Conservation (phyloP, 2,797 vertebrate species). For the Lepilemur septentrionalis region DNA sequence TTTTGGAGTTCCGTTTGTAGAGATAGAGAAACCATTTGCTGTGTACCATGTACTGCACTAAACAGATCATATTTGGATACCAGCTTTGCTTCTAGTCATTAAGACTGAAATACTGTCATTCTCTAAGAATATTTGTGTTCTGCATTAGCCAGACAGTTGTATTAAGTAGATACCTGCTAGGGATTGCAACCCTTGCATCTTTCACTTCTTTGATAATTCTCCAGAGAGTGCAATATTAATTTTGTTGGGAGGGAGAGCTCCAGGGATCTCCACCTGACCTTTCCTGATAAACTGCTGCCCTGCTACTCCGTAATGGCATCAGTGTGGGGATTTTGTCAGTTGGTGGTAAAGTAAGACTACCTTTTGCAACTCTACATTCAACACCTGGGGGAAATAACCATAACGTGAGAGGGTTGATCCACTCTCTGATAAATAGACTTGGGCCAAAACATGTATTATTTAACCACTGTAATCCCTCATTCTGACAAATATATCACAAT, state of each 20-base stretch:
- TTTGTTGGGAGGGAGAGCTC: not conserved
- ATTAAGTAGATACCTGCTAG: not conserved
- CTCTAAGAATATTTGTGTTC: not conserved
- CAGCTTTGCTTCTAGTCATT: not conserved
- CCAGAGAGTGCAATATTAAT: not conserved
- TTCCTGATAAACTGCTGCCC: not conserved
- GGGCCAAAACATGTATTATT: not conserved
- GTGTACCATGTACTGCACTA: not conserved
- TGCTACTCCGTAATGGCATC: not conserved
- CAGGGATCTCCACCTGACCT: not conserved
- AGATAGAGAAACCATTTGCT: not conserved
- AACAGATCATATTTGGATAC: constrained; percentile 1
- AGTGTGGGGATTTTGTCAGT: not conserved
- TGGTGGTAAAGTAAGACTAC: not conserved
- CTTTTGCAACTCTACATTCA: not conserved
- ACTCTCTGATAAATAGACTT: not conserved
- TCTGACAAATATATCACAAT: not conserved
- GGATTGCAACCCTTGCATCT: not conserved
- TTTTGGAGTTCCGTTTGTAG: constrained; percentile 26
- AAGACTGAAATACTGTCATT: not conserved
- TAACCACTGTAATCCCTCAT: not conserved
- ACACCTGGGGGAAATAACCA: not conserved
- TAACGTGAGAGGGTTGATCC: not conserved
- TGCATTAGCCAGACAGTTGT: not conserved
- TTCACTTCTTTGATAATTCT: not conserved